Evolutionary conservation across 2,113 vertebrate genomes (phyloP).

Genomic region (Phalacrocorax brasilianus): DNA sequence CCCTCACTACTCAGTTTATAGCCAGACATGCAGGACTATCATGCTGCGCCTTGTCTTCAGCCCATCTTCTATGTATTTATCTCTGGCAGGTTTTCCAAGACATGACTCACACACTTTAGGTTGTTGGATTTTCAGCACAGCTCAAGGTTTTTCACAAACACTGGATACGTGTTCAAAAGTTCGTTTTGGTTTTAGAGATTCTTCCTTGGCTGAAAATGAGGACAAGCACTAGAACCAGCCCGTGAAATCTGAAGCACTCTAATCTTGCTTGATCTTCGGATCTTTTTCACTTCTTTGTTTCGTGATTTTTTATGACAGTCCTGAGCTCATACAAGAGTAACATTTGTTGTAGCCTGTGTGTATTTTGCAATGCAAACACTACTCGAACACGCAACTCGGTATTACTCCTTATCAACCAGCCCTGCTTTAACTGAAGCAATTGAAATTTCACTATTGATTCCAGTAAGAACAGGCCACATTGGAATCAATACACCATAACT

Average conservation of each 20-base stretch:
- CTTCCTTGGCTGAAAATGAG: not conserved
- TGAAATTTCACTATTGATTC: not conserved
- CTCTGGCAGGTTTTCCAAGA: not conserved
- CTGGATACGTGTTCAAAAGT: not conserved
- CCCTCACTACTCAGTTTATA: not conserved
- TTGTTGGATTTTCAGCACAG: not conserved
- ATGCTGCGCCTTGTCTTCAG: not conserved
- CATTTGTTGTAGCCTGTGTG: not conserved
- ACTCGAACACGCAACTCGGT: not conserved
- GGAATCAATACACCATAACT: not conserved
- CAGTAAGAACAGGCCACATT: not conserved
- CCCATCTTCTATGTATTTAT: not conserved
- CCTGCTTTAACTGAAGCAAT: not conserved
- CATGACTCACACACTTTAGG: not conserved
- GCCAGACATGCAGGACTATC: not conserved
- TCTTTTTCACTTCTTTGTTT: not conserved
- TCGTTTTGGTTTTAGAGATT: not conserved
- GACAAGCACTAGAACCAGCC: not conserved
- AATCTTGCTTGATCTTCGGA: not conserved
- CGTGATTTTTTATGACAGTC: not conserved
- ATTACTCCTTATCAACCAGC: not conserved
- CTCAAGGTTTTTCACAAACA: not conserved
- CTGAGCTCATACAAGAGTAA: not conserved
- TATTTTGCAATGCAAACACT: not conserved
- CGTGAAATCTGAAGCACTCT: not conserved